Conservation (phyloP, 2,888 invertebrate genomes). For the Tipula confusa region DNA sequence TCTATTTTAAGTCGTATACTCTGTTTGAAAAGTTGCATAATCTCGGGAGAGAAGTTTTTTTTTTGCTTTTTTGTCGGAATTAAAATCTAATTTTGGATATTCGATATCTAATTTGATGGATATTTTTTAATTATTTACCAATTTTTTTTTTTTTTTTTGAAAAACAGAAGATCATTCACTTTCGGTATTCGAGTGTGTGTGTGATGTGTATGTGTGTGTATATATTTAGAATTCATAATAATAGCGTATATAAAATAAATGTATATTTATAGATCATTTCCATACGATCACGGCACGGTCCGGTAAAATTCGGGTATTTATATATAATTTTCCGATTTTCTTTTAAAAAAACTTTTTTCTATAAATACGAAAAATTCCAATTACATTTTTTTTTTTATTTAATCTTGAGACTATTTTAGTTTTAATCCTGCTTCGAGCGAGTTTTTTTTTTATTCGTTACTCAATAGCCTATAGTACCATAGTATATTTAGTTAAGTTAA, state of each 20-base stretch:
- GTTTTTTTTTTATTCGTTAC: background rate
- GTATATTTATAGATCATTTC: background rate
- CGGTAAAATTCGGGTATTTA: constrained; percentile 3
- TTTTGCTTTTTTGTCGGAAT: no score
- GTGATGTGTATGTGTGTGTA: background rate
- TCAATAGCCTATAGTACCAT: no score
- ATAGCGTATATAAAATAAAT: background rate
- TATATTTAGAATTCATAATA: background rate
- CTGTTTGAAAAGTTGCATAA: background rate
- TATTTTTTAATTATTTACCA: background rate
- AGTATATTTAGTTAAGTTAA: no score
- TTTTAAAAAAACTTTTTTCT: background rate
- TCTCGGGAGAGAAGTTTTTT: background rate
- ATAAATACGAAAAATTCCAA: background rate
- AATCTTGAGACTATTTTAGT: background rate
- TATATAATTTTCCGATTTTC: background rate
- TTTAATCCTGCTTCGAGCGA: background rate
- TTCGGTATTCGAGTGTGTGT: background rate
- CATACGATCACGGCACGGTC: background rate
- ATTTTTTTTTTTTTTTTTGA: background rate
- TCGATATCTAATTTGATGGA: constrained; percentile 3
- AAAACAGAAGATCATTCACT: constrained; percentile 8
- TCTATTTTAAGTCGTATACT: background rate
- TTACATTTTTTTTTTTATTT: background rate
- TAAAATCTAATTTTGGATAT: constrained; percentile 9